A percentile compares a stretch with the other conserved stretches of the same genome.
Evolutionary conservation across 1,140 invertebrate genomes (phyloP).

Genomic region (Mya arenaria): DNA sequence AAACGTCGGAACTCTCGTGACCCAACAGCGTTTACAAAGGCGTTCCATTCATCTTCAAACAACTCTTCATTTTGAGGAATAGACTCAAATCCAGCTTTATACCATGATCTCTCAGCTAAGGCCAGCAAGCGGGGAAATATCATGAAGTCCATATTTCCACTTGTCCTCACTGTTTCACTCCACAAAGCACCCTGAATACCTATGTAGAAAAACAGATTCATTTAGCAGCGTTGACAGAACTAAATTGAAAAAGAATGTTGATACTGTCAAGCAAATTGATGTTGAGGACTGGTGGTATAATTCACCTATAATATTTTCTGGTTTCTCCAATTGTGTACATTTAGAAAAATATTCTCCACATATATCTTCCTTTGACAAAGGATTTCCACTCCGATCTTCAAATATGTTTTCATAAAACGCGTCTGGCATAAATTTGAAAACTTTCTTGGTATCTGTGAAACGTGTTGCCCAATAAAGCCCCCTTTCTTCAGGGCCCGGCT

Average conservation of each 20-base stretch:
- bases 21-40: constrained; percentile 59
- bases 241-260: too few species aligned
- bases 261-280: too few species aligned
- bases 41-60: constrained; percentile 7
- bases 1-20: constrained; percentile 61
- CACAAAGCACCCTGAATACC: constrained; percentile 65
- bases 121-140: constrained; percentile 65
- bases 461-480: constrained; percentile 65
- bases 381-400: constrained; percentile 36
- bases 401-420: constrained; percentile 50
- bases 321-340: constrained; percentile 47
- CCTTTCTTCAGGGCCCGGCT: constrained; percentile 67
- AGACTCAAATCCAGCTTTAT: constrained; percentile 64
- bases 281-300: too few species aligned
- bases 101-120: constrained; percentile 67
- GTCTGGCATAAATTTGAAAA: constrained; percentile 58
- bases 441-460: constrained; percentile 56
- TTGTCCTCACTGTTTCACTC: constrained; percentile 61
- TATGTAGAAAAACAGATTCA: too few species aligned
- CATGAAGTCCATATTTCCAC: constrained; percentile 62
- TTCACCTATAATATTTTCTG: constrained; percentile 63
- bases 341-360: constrained; percentile 43
- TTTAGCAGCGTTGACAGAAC: too few species aligned
- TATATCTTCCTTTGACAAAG: constrained; percentile 1
- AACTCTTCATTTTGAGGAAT: neutral